Evolutionary conservation across 2,888 invertebrate genomes (phyloP).

Genomic region (Fissipunctia ypsillon): DNA sequence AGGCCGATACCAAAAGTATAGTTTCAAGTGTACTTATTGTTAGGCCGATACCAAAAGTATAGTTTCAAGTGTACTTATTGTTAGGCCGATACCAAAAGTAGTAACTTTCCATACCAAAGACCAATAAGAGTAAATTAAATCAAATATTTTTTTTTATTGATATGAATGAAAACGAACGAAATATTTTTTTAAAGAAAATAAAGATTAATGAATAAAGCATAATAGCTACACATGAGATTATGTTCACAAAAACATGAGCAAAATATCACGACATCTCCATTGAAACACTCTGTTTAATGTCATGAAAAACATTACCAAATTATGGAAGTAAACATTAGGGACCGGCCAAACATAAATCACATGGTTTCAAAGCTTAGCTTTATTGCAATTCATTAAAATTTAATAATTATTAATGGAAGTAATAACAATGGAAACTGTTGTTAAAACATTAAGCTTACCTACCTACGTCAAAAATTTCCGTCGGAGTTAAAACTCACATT

Average conservation of each 20-base stretch:
- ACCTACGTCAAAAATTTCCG: conserved; percentile 22
- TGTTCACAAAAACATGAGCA: too few relatives aligned
- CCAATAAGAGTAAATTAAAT: not conserved
- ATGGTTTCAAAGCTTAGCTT: not conserved
- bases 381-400: not conserved
- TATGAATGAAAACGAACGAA: not conserved
- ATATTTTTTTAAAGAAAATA: too few relatives aligned
- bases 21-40: not conserved
- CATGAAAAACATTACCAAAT: not conserved
- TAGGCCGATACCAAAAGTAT: not conserved
- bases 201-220: not conserved
- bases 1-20: not conserved
- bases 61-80: not conserved
- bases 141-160: too few relatives aligned
- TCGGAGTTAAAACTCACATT: conserved; percentile 5
- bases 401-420: too few relatives aligned
- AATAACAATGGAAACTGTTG: not conserved
- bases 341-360: not conserved
- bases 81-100: not conserved
- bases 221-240: too few relatives aligned
- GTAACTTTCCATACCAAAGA: not conserved
- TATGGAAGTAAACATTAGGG: not conserved
- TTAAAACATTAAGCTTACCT: not conserved
- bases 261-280: too few relatives aligned
- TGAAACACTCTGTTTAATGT: too few relatives aligned